These are phyloP conservation scores for Sylvilagus bachmani DNA, from an alignment of 2,113 vertebrate genomes.

Conservation along the genomic window DNA sequence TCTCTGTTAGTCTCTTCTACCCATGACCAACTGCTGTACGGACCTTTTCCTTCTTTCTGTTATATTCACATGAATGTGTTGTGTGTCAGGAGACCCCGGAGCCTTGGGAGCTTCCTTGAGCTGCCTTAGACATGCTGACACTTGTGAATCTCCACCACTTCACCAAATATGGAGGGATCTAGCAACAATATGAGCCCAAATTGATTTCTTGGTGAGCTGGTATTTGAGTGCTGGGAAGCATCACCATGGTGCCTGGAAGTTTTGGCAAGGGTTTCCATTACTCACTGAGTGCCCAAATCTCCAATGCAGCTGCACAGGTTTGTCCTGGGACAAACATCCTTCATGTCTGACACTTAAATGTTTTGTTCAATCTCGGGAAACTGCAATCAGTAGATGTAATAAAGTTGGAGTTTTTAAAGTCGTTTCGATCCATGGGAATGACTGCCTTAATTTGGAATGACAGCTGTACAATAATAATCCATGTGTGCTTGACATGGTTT, in stretches of 20 bases:
- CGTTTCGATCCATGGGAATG: not conserved
- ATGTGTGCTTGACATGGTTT: not conserved
- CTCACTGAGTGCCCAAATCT: not conserved
- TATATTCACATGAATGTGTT: not conserved
- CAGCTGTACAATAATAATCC: not conserved
- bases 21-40: not conserved
- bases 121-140: constrained; percentile 68
- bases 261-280: constrained; percentile 55
- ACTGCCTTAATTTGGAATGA: not conserved
- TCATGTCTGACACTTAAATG: not conserved
- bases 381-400: not conserved
- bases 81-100: constrained; percentile 62
- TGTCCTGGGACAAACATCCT: not conserved
- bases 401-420: not conserved
- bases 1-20: not conserved
- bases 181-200: constrained; percentile 54
- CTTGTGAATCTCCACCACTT: constrained; percentile 74
- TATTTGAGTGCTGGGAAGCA: constrained; percentile 54
- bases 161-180: constrained; percentile 63
- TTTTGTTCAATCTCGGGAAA: not conserved
- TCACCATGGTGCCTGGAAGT: accelerated
- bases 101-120: constrained; percentile 54
- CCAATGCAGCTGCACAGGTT: not conserved
- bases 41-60: not conserved
- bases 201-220: constrained; percentile 42